These are phyloP conservation scores for Temnothorax curvispinosus DNA, from an alignment of 1,140 invertebrate species.

Conservation along the genomic window DNA sequence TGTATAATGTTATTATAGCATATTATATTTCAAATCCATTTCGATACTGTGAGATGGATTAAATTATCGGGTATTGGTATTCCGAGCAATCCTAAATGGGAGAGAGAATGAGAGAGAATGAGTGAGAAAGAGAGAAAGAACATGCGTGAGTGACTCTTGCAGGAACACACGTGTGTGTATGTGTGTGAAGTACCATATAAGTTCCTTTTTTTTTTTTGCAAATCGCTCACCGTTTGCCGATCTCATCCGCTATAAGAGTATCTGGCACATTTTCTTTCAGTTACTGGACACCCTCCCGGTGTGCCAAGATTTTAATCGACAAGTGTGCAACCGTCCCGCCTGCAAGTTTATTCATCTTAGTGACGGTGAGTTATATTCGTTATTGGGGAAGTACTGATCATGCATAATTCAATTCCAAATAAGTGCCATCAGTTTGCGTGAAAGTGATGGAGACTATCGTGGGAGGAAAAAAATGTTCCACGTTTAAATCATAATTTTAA, in stretches of 20 bases:
- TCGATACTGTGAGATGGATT: not conserved
- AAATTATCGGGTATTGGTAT: conserved; percentile 15
- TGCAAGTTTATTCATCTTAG: conserved; percentile 98
- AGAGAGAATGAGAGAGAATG: not conserved
- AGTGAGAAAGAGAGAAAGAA: not conserved
- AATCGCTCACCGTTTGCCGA: conserved; percentile 22
- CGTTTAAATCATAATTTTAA: not conserved
- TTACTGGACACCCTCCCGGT: conserved; percentile 99
- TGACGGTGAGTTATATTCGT: conserved; percentile 90
- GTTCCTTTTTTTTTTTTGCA: conserved; percentile 60
- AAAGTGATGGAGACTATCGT: not conserved
- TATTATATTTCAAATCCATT: not conserved
- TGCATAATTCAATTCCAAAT: not conserved
- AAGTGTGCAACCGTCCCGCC: conserved; percentile 96
- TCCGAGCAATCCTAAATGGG: not conserved
- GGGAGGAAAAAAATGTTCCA: not conserved
- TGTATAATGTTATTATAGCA: not conserved
- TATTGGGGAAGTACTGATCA: not conserved
- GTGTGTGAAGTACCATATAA: conserved; percentile 59
- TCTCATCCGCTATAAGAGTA: conserved; percentile 64
- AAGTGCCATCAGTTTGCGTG: not conserved
- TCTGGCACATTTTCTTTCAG: conserved; percentile 90
- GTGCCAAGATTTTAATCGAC: conserved; percentile 99
- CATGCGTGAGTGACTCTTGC: conserved; percentile 41
- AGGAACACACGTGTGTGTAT: conserved; percentile 14